Percentiles rank a stretch among this genome's conserved stretches.
These are phyloP conservation scores for Hydropsyche betteni DNA, from an alignment of 2,888 invertebrate species.

Conservation along the genomic window DNA sequence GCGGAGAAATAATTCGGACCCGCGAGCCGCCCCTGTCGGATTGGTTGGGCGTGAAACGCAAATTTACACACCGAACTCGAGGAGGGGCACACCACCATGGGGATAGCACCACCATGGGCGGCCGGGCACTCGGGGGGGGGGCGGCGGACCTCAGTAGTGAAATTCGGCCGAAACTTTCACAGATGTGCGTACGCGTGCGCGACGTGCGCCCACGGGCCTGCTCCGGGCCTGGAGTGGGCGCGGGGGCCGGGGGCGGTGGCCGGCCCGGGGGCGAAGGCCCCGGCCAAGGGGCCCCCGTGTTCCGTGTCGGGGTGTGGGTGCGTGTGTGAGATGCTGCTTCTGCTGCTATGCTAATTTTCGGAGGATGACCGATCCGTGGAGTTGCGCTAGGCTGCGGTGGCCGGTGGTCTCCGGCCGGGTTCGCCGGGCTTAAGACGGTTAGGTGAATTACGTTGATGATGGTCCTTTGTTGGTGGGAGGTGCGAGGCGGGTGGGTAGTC, in stretches of 20 bases:
- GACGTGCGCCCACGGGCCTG: conserved; percentile 17
- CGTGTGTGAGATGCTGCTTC: not conserved
- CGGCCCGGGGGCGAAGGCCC: not conserved
- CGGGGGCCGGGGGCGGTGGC: not conserved
- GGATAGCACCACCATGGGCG: no score
- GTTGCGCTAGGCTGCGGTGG: conserved; percentile 60
- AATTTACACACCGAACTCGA: conserved; percentile 46
- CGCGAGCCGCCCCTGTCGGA: conserved; percentile 31
- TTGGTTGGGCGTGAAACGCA: conserved; percentile 45
- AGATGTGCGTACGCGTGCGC: conserved; percentile 46
- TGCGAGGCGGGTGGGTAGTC: no score
- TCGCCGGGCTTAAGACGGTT: not conserved
- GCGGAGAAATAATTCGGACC: no score
- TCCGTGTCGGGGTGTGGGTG: not conserved
- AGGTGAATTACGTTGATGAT: no score
- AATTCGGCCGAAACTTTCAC: conserved; percentile 40
- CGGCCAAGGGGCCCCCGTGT: not conserved
- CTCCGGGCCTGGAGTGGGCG: not conserved
- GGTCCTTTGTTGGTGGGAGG: not conserved
- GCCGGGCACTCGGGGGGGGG: no score
- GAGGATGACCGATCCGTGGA: conserved; percentile 60
- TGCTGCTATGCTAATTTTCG: conserved; percentile 55
- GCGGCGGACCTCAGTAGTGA: conserved; percentile 39
- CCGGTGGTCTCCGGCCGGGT: conserved; percentile 47
- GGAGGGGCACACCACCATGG: not conserved